Percentiles rank a stretch among this genome's conserved stretches.
phyloP scores from a whole-genome alignment of 1,140 invertebrate species.

The Drosophila pallidifrons region DNA sequence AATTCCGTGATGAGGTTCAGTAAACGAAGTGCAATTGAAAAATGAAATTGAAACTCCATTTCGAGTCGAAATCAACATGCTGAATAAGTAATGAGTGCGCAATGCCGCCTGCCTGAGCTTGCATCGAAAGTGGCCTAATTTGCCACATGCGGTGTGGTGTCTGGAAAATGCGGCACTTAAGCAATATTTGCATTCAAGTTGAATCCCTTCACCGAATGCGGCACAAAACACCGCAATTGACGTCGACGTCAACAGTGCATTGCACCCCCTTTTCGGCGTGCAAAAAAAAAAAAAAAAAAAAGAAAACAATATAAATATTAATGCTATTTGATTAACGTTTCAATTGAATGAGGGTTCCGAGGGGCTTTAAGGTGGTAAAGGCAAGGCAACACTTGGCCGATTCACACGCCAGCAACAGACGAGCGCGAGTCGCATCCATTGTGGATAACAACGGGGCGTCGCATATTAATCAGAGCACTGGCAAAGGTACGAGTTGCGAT shows the following conservation, averaged over 20 bases:
- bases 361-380: conserved; percentile 38
- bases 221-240: conserved; percentile 64
- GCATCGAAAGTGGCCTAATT: conserved; percentile 69
- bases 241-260: conserved; percentile 22
- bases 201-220: conserved; percentile 51
- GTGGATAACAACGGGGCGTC: conserved; percentile 62
- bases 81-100: background rate
- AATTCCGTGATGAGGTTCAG: conserved; percentile 3
- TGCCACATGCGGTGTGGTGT: conserved; percentile 68
- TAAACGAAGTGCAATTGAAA: background rate
- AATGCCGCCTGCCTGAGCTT: conserved; percentile 26
- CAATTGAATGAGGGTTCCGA: conserved; percentile 56
- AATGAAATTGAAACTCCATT: background rate
- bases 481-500: conserved; percentile 31
- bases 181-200: conserved; percentile 46
- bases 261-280: conserved; percentile 28
- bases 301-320: conserved; percentile 80
- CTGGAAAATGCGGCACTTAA: conserved; percentile 41
- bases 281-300: conserved; percentile 26
- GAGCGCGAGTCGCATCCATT: conserved; percentile 11
- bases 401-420: conserved; percentile 65
- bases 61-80: background rate
- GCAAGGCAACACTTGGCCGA: conserved; percentile 59
- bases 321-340: conserved; percentile 82
- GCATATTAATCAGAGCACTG: conserved; percentile 72